phyloP scores from a whole-genome alignment of 92 coral and sea anemone genomes.

The Scolanthus callimorphus region DNA sequence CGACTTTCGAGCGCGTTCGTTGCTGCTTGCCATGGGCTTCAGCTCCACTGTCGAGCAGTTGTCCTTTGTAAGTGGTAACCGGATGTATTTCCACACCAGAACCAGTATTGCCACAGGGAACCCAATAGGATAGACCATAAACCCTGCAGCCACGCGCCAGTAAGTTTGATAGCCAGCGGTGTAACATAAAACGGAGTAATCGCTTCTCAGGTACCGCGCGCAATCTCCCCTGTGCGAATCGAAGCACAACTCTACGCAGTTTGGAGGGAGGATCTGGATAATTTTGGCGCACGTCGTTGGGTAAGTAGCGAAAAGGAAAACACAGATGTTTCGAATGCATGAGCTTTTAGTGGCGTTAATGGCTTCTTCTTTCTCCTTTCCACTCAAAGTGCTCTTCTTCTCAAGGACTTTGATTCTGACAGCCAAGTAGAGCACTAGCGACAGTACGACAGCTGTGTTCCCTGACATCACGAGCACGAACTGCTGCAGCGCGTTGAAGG shows the following conservation, averaged over 20 bases:
- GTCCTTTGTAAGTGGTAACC: neutral
- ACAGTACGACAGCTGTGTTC: slow-evolving; percentile 8
- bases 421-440: slow-evolving; percentile 13
- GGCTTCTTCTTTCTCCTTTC: slow-evolving; percentile 4
- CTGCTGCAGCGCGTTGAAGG: slow-evolving; percentile 38
- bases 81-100: slow-evolving; percentile 40
- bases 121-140: slow-evolving; percentile 44
- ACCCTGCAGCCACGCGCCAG: slow-evolving; percentile 33
- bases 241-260: slow-evolving; percentile 36
- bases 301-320: slow-evolving; percentile 47
- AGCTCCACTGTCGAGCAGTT: neutral
- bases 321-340: slow-evolving; percentile 27
- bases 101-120: slow-evolving; percentile 35
- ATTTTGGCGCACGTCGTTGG: slow-evolving; percentile 46
- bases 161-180: slow-evolving; percentile 15
- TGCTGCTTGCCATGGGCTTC: neutral
- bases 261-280: slow-evolving; percentile 45
- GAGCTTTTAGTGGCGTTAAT: slow-evolving; percentile 11
- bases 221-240: slow-evolving; percentile 14
- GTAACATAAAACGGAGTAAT: slow-evolving; percentile 36
- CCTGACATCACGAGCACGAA: slow-evolving; percentile 20
- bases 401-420: slow-evolving; percentile 16
- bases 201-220: slow-evolving; percentile 24
- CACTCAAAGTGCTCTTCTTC: neutral
- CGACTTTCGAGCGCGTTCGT: neutral